These are phyloP conservation scores for Neolamprologus sp. DNA, from an alignment of 2,113 vertebrate species.

Conservation along the genomic window DNA sequence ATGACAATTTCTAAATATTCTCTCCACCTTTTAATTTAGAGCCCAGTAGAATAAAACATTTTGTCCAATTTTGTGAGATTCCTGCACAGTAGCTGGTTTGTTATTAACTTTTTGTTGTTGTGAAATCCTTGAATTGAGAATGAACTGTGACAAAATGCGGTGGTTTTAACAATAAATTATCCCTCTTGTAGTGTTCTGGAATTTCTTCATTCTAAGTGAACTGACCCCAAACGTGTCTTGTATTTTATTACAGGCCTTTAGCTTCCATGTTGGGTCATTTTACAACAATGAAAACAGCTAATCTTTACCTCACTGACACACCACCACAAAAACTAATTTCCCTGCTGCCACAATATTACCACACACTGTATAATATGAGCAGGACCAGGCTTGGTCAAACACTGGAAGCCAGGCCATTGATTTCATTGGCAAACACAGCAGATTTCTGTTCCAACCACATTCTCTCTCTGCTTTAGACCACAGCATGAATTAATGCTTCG, in stretches of 20 bases:
- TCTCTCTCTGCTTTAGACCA: constrained; percentile 6
- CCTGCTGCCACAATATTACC: constrained; percentile 39
- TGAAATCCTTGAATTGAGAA: not conserved
- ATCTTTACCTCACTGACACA: constrained; percentile 25
- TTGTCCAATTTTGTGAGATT: not conserved
- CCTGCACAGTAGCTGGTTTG: not conserved
- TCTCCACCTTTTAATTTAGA: not conserved
- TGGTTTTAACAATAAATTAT: not conserved
- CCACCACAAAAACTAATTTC: constrained; percentile 31
- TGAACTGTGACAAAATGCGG: not conserved
- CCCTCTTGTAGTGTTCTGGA: not conserved
- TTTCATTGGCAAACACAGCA: constrained; percentile 42
- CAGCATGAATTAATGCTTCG: not conserved
- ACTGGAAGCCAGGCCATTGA: constrained; percentile 26
- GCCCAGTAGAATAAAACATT: not conserved
- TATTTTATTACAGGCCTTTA: not conserved
- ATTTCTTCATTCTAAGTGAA: not conserved
- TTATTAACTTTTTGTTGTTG: not conserved
- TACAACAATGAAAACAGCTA: constrained; percentile 43
- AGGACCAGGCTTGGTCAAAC: not conserved
- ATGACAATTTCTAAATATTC: not conserved
- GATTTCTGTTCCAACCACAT: constrained; percentile 15
- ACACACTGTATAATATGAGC: constrained; percentile 21
- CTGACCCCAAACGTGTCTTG: constrained; percentile 9
- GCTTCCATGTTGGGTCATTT: constrained; percentile 26